phyloP scores from a whole-genome alignment of 2,797 vertebrate genomes.

The Salarias fasciatus region DNA sequence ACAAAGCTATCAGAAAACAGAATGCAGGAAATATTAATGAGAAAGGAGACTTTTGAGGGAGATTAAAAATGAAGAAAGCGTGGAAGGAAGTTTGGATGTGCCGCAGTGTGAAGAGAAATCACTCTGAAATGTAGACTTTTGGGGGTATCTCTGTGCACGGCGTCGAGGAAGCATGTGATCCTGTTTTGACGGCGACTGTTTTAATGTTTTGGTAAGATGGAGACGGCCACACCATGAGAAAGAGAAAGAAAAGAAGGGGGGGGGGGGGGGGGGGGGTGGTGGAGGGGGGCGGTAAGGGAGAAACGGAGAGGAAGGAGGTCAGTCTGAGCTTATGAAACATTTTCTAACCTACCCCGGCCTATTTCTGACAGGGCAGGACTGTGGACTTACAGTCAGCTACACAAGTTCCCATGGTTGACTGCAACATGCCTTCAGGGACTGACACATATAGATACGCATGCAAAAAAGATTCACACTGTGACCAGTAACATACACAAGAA shows the following conservation, averaged over 20 bases:
- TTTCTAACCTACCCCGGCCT: slow-evolving; percentile 81
- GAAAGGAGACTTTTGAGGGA: slow-evolving; percentile 49
- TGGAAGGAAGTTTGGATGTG: slow-evolving; percentile 33
- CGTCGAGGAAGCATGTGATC: slow-evolving; percentile 14
- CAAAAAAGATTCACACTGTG: slow-evolving; percentile 21
- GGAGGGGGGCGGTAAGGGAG: slow-evolving; percentile 45
- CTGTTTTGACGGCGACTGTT: slow-evolving; percentile 37
- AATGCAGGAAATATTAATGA: slow-evolving; percentile 67
- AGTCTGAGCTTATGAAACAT: slow-evolving; percentile 82
- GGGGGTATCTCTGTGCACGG: slow-evolving; percentile 6
- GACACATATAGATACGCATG: slow-evolving; percentile 43
- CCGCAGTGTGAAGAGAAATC: slow-evolving; percentile 28
- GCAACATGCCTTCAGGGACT: slow-evolving; percentile 50
- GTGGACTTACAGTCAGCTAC: slow-evolving; percentile 62
- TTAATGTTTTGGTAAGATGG: slow-evolving; percentile 44
- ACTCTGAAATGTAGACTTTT: slow-evolving; percentile 19
- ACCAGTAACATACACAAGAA: slow-evolving; percentile 6
- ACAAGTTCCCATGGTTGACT: slow-evolving; percentile 65
- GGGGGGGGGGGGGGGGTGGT: not conserved
- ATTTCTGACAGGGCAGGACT: slow-evolving; percentile 78
- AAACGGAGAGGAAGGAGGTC: slow-evolving; percentile 78
- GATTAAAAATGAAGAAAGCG: slow-evolving; percentile 58
- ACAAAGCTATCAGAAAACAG: slow-evolving; percentile 59
- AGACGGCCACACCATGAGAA: slow-evolving; percentile 46
- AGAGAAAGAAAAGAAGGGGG: slow-evolving; percentile 34